Conservation (phyloP, 2,888 invertebrate species). For the Cylloceria caligata region DNA sequence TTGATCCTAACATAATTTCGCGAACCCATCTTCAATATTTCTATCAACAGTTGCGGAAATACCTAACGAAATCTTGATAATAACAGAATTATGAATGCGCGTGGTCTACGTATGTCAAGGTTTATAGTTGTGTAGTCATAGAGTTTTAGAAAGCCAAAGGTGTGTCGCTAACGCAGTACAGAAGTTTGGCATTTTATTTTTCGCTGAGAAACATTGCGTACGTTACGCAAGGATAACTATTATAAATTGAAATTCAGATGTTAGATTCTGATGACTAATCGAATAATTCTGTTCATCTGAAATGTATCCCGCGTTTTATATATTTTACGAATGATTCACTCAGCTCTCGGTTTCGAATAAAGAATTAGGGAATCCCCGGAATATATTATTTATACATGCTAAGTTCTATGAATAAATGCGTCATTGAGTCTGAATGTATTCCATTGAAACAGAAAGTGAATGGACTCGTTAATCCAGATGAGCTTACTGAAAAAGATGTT, state of each 20-base stretch:
- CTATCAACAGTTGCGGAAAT: not conserved
- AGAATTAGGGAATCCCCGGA: not conserved
- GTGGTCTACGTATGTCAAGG: not conserved
- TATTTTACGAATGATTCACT: not conserved
- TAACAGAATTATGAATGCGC: not conserved
- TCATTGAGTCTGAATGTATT: not conserved
- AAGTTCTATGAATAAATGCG: not conserved
- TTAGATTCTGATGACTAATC: not conserved
- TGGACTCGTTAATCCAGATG: not conserved
- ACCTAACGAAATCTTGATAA: not conserved
- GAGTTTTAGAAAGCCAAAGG: conserved; percentile 35
- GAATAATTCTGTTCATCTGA: not conserved
- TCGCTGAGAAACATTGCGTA: not conserved
- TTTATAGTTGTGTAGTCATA: not conserved
- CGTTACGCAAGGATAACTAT: not conserved
- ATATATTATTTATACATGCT: not conserved
- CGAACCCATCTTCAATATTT: not conserved
- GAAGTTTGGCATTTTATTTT: conserved; percentile 35
- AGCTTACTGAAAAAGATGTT: not conserved
- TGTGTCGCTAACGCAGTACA: conserved; percentile 14
- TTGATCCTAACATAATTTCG: not conserved
- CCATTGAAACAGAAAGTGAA: not conserved
- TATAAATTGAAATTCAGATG: not conserved
- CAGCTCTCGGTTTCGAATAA: not conserved
- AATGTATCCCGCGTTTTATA: not conserved